Conservation (phyloP, 2,888 invertebrate species). For the Eustalomyia histrio region DNA sequence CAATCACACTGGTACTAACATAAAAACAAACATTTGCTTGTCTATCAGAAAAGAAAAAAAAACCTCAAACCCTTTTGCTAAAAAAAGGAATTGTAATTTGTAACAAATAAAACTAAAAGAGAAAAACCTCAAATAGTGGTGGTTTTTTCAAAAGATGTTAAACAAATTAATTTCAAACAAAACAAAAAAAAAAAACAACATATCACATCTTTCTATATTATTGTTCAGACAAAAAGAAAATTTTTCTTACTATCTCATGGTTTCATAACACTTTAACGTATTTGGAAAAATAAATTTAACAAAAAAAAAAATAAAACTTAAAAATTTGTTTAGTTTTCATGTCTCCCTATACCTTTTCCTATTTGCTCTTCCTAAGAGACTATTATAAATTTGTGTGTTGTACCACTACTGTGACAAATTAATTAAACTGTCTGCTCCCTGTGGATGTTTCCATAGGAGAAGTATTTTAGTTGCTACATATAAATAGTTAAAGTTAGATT, state of each 20-base stretch:
- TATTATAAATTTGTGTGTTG: slow-evolving; percentile 69
- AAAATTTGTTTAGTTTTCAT: neutral
- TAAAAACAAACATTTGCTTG: neutral
- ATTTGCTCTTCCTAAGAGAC: neutral
- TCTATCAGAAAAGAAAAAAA: slow-evolving; percentile 31
- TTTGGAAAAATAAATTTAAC: neutral
- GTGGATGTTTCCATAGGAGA: slow-evolving; percentile 54
- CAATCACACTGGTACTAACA: neutral
- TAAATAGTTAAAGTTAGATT: slow-evolving; percentile 39
- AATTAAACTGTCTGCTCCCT: slow-evolving; percentile 76
- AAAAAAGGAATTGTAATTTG: slow-evolving; percentile 46
- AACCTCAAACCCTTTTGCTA: slow-evolving; percentile 18
- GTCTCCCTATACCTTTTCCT: neutral
- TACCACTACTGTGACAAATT: slow-evolving; percentile 76
- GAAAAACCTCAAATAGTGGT: slow-evolving; percentile 52
- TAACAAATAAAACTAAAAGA: slow-evolving; percentile 24
- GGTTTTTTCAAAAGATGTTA: slow-evolving; percentile 52
- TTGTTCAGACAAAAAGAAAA: neutral
- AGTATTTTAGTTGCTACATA: slow-evolving; percentile 44
- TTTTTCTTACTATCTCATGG: neutral
- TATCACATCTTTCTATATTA: neutral
- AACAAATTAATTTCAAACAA: slow-evolving; percentile 58
- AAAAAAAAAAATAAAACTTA: neutral
- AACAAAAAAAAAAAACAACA: slow-evolving; percentile 61
- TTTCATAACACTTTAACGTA: neutral